Conservation (phyloP, 2,797 vertebrate species). For the Lates japonicus region DNA sequence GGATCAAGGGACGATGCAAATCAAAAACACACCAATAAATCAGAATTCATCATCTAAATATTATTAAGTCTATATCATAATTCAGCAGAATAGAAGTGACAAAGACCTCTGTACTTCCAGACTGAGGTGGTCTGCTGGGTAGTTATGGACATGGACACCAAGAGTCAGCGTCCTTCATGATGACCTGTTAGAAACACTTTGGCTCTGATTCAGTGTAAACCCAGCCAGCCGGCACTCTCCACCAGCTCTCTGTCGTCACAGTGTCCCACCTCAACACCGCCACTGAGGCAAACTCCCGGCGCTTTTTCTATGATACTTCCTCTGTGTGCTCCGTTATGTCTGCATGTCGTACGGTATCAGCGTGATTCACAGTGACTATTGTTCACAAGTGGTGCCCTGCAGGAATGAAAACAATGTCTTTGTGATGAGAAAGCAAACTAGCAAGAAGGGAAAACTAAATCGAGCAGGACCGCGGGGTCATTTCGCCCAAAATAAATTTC, state of each 20-base stretch:
- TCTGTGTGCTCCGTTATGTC: not conserved
- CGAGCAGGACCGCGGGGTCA: not conserved
- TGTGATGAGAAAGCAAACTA: slow-evolving; percentile 7
- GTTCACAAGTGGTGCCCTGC: not conserved
- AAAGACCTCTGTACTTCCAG: not conserved
- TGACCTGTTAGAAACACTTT: slow-evolving; percentile 48
- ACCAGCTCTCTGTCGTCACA: slow-evolving; percentile 17
- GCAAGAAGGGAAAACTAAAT: not conserved
- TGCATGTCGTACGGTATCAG: not conserved
- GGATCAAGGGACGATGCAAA: not conserved
- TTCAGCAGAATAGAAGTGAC: not conserved
- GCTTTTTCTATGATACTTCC: slow-evolving; percentile 17
- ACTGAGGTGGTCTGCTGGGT: not conserved
- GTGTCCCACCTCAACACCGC: slow-evolving; percentile 18
- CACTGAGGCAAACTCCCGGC: slow-evolving; percentile 13
- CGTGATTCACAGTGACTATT: slow-evolving; percentile 2
- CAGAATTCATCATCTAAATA: not conserved
- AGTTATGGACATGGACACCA: not conserved
- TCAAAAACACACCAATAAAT: not conserved
- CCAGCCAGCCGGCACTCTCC: slow-evolving; percentile 7
- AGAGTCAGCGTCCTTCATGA: slow-evolving; percentile 28
- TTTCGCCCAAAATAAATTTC: not conserved
- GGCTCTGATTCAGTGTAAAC: slow-evolving; percentile 13
- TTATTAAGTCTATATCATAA: not conserved
- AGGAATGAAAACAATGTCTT: slow-evolving; percentile 14